Evolutionary conservation across 23 tunicate species (phyloP), one percentile per base, ranked within the genome.

Genomic region (Ciona savignyi): DNA sequence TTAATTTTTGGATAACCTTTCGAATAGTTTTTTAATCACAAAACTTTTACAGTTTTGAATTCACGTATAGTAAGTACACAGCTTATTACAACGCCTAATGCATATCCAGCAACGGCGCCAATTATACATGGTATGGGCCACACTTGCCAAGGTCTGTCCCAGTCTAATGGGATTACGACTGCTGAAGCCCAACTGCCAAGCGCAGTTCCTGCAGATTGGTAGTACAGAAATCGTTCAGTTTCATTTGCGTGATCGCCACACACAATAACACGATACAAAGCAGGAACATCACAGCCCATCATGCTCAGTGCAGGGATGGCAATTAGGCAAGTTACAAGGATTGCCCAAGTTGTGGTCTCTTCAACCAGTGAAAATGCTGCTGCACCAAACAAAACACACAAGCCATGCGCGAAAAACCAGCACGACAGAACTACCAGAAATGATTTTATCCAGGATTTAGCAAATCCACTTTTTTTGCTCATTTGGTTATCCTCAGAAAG

Each of bases 101-200:
- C 33, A 76, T 84, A 84, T 4, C 97, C 97, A 9, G 60, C 26
- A 49, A 91, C 9, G 24, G 85, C 78, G 2, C 97, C 97, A 30
- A 84, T 66, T 1, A 91, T 71, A 34, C 87, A 77, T 51, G 97
- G 97, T 3, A 85, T 77, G 21, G 97, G 97, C 97, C 97, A 91
- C 27, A 67, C 66, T 64, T 91, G 97, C 97, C 97, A 91, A 22
- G 84, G 86, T 34, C 97, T 75, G 67, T 91, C 97, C 97, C 97
- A 91, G 66, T 91, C 97, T 27, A 91, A 75, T 11, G 97, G 97
- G 2, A 91, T 84, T 1, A 81, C 87, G 2, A 80, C 76, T 1
- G 90, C 76, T 15, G 97, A 84, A 3, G 82, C 82, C 97, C 97
- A 91, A 51, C 90, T 79, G 1, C 97, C 97, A 0, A 91, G 9